Percentiles rank a stretch among this genome's conserved stretches.
Evolutionary conservation across 2,113 vertebrate species (phyloP).

Genomic region (Syrrhaptes paradoxus): DNA sequence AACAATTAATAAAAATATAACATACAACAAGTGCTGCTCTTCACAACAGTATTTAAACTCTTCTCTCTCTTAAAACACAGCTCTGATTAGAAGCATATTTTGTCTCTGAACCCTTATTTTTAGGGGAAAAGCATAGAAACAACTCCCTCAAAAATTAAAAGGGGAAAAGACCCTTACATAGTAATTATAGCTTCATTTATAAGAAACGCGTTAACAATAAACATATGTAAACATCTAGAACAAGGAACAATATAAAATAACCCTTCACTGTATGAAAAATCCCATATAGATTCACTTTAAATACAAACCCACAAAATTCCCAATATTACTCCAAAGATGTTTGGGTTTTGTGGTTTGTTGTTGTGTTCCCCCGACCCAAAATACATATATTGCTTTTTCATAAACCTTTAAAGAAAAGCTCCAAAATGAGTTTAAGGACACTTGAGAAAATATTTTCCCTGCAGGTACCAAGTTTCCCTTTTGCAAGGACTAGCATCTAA

Average conservation of each 20-base stretch:
- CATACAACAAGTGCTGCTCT: neutral
- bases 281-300: neutral
- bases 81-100: neutral
- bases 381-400: neutral
- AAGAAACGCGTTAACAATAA: neutral
- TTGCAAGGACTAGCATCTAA: rapidly evolving
- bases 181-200: neutral
- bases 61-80: neutral
- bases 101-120: neutral
- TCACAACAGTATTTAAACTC: neutral
- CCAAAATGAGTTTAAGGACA: neutral
- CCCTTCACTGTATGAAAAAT: neutral
- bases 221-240: neutral
- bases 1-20: neutral
- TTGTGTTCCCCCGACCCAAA: too few species aligned
- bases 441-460: neutral
- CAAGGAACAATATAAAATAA: neutral
- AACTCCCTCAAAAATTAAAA: neutral
- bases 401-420: neutral
- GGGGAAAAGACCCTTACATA: neutral
- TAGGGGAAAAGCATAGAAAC: neutral
- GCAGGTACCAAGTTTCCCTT: neutral
- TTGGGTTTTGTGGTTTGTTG: neutral
- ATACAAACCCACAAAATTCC: neutral
- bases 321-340: neutral